Evolutionary conservation across 2,797 vertebrate species (phyloP), one percentile per base, ranked within the genome.

Genomic region (Poeciliopsis paucimaculata): DNA sequence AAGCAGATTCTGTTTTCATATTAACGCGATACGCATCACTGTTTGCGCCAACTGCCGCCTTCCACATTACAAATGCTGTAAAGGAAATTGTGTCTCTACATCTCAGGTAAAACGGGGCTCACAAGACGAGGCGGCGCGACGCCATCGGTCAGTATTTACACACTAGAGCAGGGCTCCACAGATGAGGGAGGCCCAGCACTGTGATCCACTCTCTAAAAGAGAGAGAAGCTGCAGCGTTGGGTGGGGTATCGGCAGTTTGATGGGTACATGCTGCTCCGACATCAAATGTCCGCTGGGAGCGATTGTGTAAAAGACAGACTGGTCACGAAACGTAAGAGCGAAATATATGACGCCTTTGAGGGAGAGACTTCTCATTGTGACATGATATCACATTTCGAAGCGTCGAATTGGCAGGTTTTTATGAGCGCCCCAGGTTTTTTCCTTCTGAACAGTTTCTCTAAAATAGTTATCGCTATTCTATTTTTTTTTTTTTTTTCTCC

Each of bases 201-300:
- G 88, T 91, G 90, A 93, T 91, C 85, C 82, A 83, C 70, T 31
- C 80, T 85, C 77, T 60, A 74, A 91, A 79, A 87, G 82, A 78
- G 76, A 78, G 86, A 78, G 86, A 72, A 84, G 86, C 71, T 81
- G 81, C 57, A n/a, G 34, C 41, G 84, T 83, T 74, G 76, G 81
- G 80, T 82, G 73, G 78, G 81, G 80, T 78, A 84, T 83, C 72
- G 82, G 11, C 86, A 86, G 86, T 90, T 87, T 93, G 92, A 95
- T 91, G 90, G 92, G 84, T 88, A 91, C 93, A 92, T 87, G 89
- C 89, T 92, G 89, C 88, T 93, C 86, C 88, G 88, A 94, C 86
- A 84, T 84, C 49, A 70, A 82, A 91, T 89, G 90, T 86, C 92
- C 60, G 68, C 89, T 70, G 84, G 85, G 88, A 83, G 72, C 77